Conservation (phyloP, 2,888 invertebrate species). For the Therioaphis trifolii region DNA sequence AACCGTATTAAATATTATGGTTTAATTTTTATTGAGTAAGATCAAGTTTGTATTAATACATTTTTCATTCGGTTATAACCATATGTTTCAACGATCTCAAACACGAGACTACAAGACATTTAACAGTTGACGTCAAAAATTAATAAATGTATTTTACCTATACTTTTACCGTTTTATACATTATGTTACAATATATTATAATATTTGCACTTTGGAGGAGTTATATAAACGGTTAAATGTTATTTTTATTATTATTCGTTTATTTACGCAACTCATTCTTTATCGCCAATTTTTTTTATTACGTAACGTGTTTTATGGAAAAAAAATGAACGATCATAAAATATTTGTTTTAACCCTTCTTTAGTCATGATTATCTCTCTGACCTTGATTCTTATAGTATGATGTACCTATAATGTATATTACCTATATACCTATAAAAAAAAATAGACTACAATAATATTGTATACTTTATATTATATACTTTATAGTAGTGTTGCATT, state of each 20-base stretch:
- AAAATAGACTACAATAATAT: no score
- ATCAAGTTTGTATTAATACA: no score
- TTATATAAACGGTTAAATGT: neutral
- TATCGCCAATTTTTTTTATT: constrained; percentile 21
- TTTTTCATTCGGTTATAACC: no score
- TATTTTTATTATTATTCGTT: constrained; percentile 7
- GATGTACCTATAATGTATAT: neutral
- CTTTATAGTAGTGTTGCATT: neutral
- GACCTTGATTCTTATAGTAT: neutral
- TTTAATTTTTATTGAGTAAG: no score
- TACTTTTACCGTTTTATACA: neutral
- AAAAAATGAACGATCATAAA: neutral
- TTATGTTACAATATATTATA: constrained; percentile 1
- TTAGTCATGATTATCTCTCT: neutral
- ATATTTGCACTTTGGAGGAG: neutral
- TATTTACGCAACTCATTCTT: neutral
- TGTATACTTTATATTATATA: no score
- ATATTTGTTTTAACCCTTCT: constrained; percentile 13
- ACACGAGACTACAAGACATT: no score
- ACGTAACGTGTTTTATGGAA: neutral
- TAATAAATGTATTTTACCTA: no score
- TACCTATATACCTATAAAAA: neutral
- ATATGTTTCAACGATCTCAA: no score
- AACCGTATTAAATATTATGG: no score
- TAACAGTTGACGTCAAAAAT: no score